phyloP scores from a whole-genome alignment of 2,888 invertebrate species.

The Drosophila mulleri region DNA sequence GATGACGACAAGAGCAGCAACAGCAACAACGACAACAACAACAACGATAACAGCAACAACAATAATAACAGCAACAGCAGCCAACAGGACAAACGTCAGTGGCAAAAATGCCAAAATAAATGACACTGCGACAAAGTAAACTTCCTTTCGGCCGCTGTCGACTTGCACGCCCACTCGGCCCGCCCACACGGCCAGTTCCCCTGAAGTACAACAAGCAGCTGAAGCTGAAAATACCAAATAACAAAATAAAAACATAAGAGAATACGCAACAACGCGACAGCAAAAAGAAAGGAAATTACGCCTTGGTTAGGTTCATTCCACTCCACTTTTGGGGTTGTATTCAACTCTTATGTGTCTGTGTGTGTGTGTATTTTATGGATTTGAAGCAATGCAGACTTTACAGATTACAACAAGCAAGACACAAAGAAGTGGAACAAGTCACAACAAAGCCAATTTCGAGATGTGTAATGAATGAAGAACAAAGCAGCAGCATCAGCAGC shows the following conservation, averaged over 20 bases:
- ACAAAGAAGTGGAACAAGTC: conserved; percentile 49
- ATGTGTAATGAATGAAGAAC: conserved; percentile 68
- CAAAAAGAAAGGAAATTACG: conserved; percentile 63
- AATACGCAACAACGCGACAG: conserved; percentile 20
- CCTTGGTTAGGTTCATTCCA: conserved; percentile 50
- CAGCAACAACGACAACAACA: not conserved
- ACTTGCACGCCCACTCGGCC: conserved; percentile 31
- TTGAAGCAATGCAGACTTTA: conserved; percentile 76
- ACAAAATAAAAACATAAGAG: not conserved
- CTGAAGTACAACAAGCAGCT: conserved; percentile 20
- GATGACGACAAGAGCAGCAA: conserved; percentile 62
- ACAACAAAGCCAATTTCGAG: conserved; percentile 72
- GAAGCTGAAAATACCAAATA: not conserved
- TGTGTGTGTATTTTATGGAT: conserved; percentile 42
- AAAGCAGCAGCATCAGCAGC: conserved; percentile 13
- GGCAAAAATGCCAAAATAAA: conserved; percentile 73
- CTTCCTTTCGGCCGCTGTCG: conserved; percentile 51
- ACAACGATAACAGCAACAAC: conserved; percentile 18
- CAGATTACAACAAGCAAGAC: conserved; percentile 62
- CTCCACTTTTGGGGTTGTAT: conserved; percentile 46
- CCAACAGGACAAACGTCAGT: conserved; percentile 48
- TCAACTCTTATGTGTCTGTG: conserved; percentile 6
- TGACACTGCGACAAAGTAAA: conserved; percentile 78
- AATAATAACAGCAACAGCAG: conserved; percentile 17
- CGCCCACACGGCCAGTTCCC: conserved; percentile 16